Evolutionary conservation across 2,113 vertebrate species (phyloP).

Genomic region (Heptranchias perlo): DNA sequence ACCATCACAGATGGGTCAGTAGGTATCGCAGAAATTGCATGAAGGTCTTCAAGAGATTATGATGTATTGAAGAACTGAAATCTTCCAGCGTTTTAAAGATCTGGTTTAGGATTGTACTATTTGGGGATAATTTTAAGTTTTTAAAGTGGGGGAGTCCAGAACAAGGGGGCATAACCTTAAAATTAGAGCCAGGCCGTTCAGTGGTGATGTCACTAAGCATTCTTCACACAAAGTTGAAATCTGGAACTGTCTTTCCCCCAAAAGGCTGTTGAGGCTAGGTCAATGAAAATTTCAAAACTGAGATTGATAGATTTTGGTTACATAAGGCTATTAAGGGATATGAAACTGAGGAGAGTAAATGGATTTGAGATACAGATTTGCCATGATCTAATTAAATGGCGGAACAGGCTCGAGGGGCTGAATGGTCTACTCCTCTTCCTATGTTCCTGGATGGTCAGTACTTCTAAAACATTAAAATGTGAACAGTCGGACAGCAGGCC

Average conservation of each 20-base stretch:
- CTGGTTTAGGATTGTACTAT: too few relatives aligned
- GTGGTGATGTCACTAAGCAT: background rate
- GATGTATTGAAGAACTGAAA: background rate
- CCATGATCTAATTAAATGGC: too few relatives aligned
- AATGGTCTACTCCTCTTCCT: too few relatives aligned
- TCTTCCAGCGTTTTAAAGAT: too few relatives aligned
- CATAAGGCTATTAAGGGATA: background rate
- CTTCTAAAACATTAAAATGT: background rate
- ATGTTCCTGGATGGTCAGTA: background rate
- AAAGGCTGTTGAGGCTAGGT: background rate
- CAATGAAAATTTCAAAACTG: background rate
- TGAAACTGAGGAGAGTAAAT: background rate
- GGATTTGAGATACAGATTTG: background rate
- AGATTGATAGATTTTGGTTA: background rate
- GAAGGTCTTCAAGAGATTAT: background rate
- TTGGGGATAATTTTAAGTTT: too few relatives aligned
- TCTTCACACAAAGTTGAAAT: background rate
- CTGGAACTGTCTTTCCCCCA: background rate
- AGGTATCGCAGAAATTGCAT: too few relatives aligned
- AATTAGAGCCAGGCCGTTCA: background rate
- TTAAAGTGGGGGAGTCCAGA: background rate
- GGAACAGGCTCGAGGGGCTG: too few relatives aligned
- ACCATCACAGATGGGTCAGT: too few relatives aligned
- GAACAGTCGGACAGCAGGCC: background rate
- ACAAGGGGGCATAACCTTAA: background rate